Evolutionary conservation across 1,140 invertebrate genomes (phyloP).

Genomic region (Lepidurus couesii): DNA sequence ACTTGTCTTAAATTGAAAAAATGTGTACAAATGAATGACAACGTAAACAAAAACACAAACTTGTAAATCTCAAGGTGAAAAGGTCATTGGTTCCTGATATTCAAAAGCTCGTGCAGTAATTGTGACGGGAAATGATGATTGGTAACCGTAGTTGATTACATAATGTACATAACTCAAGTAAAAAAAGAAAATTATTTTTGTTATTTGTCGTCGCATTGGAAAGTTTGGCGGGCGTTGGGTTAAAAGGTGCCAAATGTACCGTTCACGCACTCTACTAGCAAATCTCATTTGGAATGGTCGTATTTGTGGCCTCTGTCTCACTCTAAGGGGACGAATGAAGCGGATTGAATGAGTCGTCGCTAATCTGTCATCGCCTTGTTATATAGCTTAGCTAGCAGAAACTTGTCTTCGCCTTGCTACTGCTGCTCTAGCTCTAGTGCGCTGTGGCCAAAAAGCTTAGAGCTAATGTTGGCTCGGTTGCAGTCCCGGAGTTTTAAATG

Average conservation of each 20-base stretch:
- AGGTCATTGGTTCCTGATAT: no score
- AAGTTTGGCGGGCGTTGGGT: neutral
- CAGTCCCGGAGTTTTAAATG: neutral
- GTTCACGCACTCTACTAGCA: constrained; percentile 2
- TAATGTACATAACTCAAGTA: no score
- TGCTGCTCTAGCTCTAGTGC: neutral
- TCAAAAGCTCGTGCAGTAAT: no score
- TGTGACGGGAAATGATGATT: no score
- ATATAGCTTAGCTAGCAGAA: constrained; percentile 6
- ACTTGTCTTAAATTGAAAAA: neutral
- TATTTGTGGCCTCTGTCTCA: neutral
- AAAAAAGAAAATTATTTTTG: no score
- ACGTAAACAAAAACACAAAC: no score
- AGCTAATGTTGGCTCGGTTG: neutral
- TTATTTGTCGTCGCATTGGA: neutral
- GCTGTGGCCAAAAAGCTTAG: no score
- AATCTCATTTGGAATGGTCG: neutral
- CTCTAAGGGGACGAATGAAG: neutral
- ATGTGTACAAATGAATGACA: neutral
- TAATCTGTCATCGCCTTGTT: constrained; percentile 19
- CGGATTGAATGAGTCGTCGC: constrained; percentile 17
- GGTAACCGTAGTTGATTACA: no score
- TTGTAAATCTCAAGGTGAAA: no score
- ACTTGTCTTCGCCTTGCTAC: constrained; percentile 2
- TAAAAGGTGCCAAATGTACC: neutral